Percentiles rank a stretch among this genome's conserved stretches.
Evolutionary conservation across 1,140 invertebrate species (phyloP).

Genomic region (Ptiloglossa arizonensis): DNA sequence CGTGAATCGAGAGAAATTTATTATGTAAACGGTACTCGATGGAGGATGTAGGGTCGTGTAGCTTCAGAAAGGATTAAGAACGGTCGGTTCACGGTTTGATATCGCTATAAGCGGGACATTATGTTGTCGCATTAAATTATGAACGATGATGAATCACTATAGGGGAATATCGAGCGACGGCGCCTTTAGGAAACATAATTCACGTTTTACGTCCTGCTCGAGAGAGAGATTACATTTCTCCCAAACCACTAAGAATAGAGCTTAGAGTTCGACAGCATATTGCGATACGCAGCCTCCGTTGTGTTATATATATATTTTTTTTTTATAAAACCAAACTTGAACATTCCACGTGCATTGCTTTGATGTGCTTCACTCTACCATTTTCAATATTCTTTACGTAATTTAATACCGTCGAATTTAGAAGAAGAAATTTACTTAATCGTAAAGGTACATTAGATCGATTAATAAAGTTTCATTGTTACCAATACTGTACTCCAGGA

Average conservation of each 20-base stretch:
- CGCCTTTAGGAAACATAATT: constrained; percentile 24
- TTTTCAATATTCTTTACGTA: too few relatives aligned
- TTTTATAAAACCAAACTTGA: too few relatives aligned
- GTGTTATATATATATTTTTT: too few relatives aligned
- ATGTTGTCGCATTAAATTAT: constrained; percentile 35
- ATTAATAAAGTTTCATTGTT: too few relatives aligned
- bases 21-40: constrained; percentile 1
- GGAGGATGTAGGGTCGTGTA: not conserved
- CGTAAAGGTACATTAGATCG: too few relatives aligned
- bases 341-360: too few relatives aligned
- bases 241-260: not conserved
- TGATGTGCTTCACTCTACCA: too few relatives aligned
- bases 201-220: constrained; percentile 2
- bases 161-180: constrained; percentile 39
- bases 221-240: not conserved
- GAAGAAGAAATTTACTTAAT: too few relatives aligned
- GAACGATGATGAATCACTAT: constrained; percentile 54
- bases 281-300: too few relatives aligned
- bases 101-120: constrained; percentile 44
- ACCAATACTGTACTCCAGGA: too few relatives aligned
- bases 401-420: too few relatives aligned
- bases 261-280: not conserved
- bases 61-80: constrained; percentile 27
- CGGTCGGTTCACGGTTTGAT: constrained; percentile 23
- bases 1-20: not conserved